Conservation (phyloP, 1,140 invertebrate genomes). For the Drosophila bifasciata region DNA sequence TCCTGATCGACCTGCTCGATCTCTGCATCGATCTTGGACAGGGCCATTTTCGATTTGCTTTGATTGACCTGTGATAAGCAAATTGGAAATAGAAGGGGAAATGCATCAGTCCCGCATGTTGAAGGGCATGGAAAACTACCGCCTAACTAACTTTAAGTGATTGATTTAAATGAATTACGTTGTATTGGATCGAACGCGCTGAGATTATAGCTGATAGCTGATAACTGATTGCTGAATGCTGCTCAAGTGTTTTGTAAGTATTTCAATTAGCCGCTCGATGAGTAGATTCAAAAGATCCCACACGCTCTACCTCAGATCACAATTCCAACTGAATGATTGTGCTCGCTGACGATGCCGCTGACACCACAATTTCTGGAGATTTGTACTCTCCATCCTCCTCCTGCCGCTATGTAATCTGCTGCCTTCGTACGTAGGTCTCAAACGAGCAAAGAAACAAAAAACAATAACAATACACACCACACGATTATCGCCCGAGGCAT, state of each 20-base stretch:
- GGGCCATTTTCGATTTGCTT: conserved; percentile 70
- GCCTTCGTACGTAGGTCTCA: conserved; percentile 21
- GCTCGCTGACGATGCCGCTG: conserved; percentile 4
- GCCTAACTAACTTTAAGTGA: conserved; percentile 41
- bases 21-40: conserved; percentile 76
- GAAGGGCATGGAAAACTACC: conserved; percentile 58
- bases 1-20: conserved; percentile 74
- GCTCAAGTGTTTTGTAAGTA: conserved; percentile 27
- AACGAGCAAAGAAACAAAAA: conserved; percentile 5
- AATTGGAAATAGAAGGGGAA: background rate
- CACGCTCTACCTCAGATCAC: conserved; percentile 35
- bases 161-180: conserved; percentile 76
- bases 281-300: conserved; percentile 22
- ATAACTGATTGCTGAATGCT: conserved; percentile 30
- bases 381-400: conserved; percentile 3
- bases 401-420: conserved; percentile 31
- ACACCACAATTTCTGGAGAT: conserved; percentile 40
- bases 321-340: conserved; percentile 31
- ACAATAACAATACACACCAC: conserved; percentile 37
- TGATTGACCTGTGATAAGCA: conserved; percentile 64
- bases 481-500: conserved; percentile 47
- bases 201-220: conserved; percentile 32
- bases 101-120: conserved; percentile 10
- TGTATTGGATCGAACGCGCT: conserved; percentile 16
- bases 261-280: conserved; percentile 22